Evolutionary conservation across 1,140 invertebrate genomes (phyloP).

Genomic region (Cydia fagiglandana): DNA sequence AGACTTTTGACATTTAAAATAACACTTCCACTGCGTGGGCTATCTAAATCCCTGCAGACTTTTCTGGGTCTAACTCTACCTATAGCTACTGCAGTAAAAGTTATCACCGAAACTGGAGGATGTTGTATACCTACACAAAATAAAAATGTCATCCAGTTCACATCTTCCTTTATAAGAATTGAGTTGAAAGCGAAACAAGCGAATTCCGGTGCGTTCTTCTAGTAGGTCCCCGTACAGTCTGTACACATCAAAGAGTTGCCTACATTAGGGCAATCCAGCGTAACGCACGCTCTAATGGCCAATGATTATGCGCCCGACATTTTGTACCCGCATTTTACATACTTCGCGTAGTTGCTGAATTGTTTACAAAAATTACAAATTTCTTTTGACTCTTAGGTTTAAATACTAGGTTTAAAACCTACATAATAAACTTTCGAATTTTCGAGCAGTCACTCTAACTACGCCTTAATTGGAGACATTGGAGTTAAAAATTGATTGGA

Average conservation of each 20-base stretch:
- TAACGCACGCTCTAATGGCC: conserved; percentile 26
- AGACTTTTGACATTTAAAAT: too few species aligned
- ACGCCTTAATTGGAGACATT: too few species aligned
- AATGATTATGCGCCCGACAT: conserved; percentile 25
- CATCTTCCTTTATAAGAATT: neutral
- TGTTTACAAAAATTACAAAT: neutral
- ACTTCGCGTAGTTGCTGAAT: neutral
- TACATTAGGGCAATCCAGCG: conserved; percentile 30
- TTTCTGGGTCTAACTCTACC: too few species aligned
- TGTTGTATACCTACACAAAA: too few species aligned
- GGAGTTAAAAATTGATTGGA: too few species aligned
- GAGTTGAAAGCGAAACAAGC: neutral
- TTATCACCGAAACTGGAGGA: too few species aligned
- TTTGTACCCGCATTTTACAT: conserved; percentile 21
- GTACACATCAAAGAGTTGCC: conserved; percentile 25
- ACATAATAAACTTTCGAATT: too few species aligned
- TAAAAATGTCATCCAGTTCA: neutral
- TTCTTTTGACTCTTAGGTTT: neutral
- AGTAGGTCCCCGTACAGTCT: conserved; percentile 5
- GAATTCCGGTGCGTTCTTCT: conserved; percentile 7
- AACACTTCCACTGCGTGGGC: too few species aligned
- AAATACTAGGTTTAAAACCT: too few species aligned
- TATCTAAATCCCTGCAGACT: too few species aligned
- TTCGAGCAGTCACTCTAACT: too few species aligned
- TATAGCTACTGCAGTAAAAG: too few species aligned